Evolutionary conservation across 2,113 vertebrate genomes (phyloP), one percentile per base, ranked within the genome.

Genomic region (Rissa tridactyla): DNA sequence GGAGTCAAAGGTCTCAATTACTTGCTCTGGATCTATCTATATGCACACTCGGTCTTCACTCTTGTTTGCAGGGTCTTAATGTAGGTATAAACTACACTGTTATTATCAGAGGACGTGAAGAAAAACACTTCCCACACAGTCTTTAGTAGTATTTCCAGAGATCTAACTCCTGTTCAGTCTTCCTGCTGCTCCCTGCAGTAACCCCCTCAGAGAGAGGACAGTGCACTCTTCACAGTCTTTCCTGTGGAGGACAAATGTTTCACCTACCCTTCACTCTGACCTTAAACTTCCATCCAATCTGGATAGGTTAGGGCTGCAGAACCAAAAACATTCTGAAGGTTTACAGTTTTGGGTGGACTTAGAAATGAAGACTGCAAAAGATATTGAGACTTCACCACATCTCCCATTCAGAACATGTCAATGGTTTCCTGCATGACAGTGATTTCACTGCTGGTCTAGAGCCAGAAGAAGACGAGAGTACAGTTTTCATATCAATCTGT

Each of bases 301-400:
- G 40, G 13, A 13, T 21, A 87, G 61, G 10, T 57, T 60, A 61
- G 36, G 30, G 26, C 6, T 64, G 25, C 26, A 87, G 54, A 79
- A 82, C 4, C n/a, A 66, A 88, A 62, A 77, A 26, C 30, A 65
- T 52, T 71, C 18, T 61, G 51, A 84, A 81, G 8, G 13, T 78
- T 75, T 75, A 18, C 10, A 66, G 36, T 16, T 75, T 71, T 62
- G 12, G 20, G 3, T 49, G 44, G 70, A 22, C 27, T 82, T 88
- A 68, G 44, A 93, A 80, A 80, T 32, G 10, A 58, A 17, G 34
- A 69, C 8, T 70, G 29, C 5, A 75, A 68, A 92, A 70, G 23
- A 36, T 27, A 40, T 0, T 15, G 32, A 88, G 34, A 18, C 34
- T 81, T 75, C 2, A 0, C 5, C 5, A 1, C 0, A 2, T 49